Percentiles rank a stretch among this genome's conserved stretches.
phyloP scores from a whole-genome alignment of 2,113 vertebrate genomes.

The Rhinoptilus africanus region DNA sequence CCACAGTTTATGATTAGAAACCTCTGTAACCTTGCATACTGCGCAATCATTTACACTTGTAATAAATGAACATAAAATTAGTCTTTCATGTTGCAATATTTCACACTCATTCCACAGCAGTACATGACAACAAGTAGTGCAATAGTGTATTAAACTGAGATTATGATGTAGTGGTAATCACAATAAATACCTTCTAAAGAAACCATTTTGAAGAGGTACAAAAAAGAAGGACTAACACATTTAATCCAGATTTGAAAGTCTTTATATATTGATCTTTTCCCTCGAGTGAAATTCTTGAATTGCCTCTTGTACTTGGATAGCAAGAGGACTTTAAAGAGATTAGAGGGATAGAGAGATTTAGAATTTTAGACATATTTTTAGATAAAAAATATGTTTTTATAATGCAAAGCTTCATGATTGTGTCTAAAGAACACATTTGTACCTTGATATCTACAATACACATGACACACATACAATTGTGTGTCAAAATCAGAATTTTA shows the following conservation, averaged over 20 bases:
- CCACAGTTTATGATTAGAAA: neutral
- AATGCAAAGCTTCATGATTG: accelerated
- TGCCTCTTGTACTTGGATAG: neutral
- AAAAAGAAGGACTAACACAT: neutral
- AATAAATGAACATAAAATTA: neutral
- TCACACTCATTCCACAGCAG: neutral
- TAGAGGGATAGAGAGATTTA: neutral
- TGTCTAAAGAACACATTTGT: neutral
- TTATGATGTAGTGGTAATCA: neutral
- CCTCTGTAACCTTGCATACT: neutral
- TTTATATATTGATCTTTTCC: neutral
- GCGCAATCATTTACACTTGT: neutral
- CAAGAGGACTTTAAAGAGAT: neutral
- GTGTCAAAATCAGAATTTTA: neutral
- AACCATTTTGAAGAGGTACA: neutral
- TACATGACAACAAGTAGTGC: neutral
- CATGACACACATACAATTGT: neutral
- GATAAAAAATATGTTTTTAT: neutral
- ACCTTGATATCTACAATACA: neutral
- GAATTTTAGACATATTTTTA: neutral
- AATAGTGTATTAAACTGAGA: neutral
- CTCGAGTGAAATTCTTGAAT: neutral
- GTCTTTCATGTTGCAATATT: neutral
- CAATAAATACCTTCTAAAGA: neutral
- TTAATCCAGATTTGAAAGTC: neutral